Conservation (phyloP, 2,888 invertebrate species). For the Pristionchus maxplancki region DNA sequence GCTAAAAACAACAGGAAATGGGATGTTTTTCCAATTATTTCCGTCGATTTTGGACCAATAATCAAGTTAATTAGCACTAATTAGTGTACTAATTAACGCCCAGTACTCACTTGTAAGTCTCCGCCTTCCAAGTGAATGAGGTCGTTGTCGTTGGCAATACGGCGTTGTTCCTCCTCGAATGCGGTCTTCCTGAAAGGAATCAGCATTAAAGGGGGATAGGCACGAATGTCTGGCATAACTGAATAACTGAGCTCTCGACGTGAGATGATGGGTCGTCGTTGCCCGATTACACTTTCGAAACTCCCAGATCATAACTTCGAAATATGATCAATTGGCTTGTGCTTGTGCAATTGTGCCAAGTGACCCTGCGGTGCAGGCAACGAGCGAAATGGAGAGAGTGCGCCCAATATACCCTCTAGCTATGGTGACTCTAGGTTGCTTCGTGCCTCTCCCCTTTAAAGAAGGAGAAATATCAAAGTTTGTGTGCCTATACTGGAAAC, state of each 20-base stretch:
- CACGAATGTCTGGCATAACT: neutral
- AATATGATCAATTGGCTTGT: neutral
- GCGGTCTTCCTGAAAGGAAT: slow-evolving; percentile 57
- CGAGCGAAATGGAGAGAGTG: no score
- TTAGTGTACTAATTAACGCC: no score
- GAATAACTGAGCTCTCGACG: no score
- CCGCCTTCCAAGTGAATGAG: slow-evolving; percentile 34
- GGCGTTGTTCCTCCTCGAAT: slow-evolving; percentile 56
- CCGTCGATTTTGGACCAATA: neutral
- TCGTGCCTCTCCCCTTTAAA: no score
- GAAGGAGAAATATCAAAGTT: no score
- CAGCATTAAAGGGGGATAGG: neutral
- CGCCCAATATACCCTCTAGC: no score
- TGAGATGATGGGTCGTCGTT: no score
- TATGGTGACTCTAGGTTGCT: no score
- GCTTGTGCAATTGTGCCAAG: neutral
- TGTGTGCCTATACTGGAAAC: no score
- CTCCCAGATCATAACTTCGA: neutral
- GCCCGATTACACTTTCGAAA: neutral
- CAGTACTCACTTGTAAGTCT: slow-evolving; percentile 26
- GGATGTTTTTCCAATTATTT: neutral
- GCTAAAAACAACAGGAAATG: neutral
- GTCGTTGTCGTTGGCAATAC: slow-evolving; percentile 51
- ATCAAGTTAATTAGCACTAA: neutral
- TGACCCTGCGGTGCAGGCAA: neutral